phyloP scores from a whole-genome alignment of 64 coral and sea anemone species.

The Stichodactyla mertensii region DNA sequence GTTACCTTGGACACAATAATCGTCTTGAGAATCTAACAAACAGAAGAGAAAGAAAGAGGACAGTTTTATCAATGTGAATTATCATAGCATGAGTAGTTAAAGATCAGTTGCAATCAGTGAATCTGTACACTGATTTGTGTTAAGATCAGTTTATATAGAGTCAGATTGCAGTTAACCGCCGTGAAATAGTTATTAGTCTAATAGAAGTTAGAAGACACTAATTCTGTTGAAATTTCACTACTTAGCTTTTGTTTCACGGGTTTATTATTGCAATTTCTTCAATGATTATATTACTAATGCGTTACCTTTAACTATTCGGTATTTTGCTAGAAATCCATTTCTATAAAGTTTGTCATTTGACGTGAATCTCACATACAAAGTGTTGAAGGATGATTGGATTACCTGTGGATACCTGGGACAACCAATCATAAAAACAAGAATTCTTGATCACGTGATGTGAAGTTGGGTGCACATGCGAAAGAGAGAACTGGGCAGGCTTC shows the following conservation, averaged over 20 bases:
- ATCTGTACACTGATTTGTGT: too few relatives aligned
- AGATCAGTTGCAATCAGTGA: too few relatives aligned
- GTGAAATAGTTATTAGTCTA: too few relatives aligned
- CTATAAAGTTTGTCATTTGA: not conserved
- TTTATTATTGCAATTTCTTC: too few relatives aligned
- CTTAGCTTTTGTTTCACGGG: too few relatives aligned
- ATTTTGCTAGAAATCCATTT: not conserved
- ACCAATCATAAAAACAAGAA: not conserved
- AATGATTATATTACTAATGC: too few relatives aligned
- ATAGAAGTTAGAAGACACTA: too few relatives aligned
- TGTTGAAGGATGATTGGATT: conserved; percentile 2
- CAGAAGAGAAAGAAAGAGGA: not conserved
- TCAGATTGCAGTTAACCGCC: too few relatives aligned
- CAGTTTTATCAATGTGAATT: not conserved
- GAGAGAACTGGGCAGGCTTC: too few relatives aligned
- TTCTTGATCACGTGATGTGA: not conserved
- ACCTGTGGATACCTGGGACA: not conserved
- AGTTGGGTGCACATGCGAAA: not conserved
- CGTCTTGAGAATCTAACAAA: not conserved
- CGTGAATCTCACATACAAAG: not conserved
- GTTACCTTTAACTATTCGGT: not conserved
- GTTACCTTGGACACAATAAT: not conserved
- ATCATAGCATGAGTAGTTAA: too few relatives aligned
- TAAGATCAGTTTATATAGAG: too few relatives aligned
- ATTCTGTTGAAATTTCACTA: too few relatives aligned